Base-by-base conservation (phyloP, 2,888 invertebrate species). In the Arge pagana region DNA sequence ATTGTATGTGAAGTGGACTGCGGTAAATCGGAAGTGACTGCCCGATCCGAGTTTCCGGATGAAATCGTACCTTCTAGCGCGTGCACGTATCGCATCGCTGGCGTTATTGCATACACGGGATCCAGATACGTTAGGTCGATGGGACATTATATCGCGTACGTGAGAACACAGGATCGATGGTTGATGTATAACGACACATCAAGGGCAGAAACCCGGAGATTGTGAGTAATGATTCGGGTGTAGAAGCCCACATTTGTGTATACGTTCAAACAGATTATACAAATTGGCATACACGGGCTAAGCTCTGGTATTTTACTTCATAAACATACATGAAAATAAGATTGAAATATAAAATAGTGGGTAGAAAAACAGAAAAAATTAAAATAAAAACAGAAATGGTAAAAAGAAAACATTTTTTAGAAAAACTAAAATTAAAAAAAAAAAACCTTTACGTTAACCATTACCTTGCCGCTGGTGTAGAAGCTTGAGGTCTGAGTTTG, bases 221-320 rank as follows among this genome's bases (percentile, higher is more conserved):
- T 13, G 31, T 43, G 7, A 5, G 10, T 21, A 19, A 18, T 21
- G 31, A 31, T 31, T 8, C 31, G 31, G 19, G 21, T 21, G 43
- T 43, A 5, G 31, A 43, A 18, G 43, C 43, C n/a, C 43, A 43
- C 13, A 43, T 43, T 43, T 43, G 21, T 31, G 21, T 43, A 7
- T 31, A 43, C 13, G 30, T 42, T n/a, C n/a, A n/a, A n/a, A n/a
- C n/a, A n/a, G n/a, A n/a, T n/a, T n/a, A n/a, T n/a, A n/a, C n/a
- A n/a, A n/a, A n/a, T n/a, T n/a, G n/a, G n/a, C n/a, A n/a, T n/a
- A n/a, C n/a, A n/a, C n/a, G n/a, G n/a, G n/a, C n/a, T n/a, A n/a
- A n/a, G n/a, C n/a, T n/a, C n/a, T n/a, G n/a, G n/a, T n/a, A n/a
- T n/a, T n/a, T n/a, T n/a, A n/a, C n/a, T n/a, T n/a, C n/a, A n/a